Base-by-base conservation (phyloP, 2,888 invertebrate species). In the Leucophora obtusa region DNA sequence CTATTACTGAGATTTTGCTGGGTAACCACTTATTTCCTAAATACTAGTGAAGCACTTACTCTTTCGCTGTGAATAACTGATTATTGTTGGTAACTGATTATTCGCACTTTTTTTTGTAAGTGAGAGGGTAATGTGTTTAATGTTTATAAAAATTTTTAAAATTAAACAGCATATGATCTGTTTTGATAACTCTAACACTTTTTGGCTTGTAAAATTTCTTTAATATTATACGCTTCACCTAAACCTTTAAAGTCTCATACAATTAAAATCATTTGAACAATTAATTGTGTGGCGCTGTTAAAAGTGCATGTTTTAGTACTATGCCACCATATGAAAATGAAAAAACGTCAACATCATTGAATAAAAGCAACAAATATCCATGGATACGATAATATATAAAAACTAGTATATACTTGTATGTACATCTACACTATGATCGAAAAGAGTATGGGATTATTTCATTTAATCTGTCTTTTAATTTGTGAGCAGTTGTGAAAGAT, bases 211-310 rank as follows among this genome's bases (percentile, higher is more conserved):
- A 11, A 70, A 72, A 47, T 54, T 33, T 35, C 2, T 56, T 56
- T 28, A 28, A 14, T 50, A 33, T 60, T 62, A 17, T 71, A 51
- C 53, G 35, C 35, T 60, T 62, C 53, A 43, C 17, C 33, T 18
- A 62, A 63, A n/a, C 43, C 24, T 15, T 47, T 35, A 24, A 58
- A 65, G 63, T 82, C 86, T 85, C 86, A 84, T 85, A 86, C 86
- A 87, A 87, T 88, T 87, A 86, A 87, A 86, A 85, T 87, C 86
- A 88, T 85, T 87, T 87, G 86, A 59, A 86, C 87, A 87, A 87
- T 87, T 87, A 87, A 87, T 87, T 87, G 86, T 86, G 85, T 83
- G 86, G 82, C 85, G 85, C 86, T 86, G 83, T 82, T 82, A 84
- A 86, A n/a, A 87, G 87, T 87, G 87, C 87, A 87, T 87, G 87